Evolutionary conservation across 2,797 vertebrate species (phyloP).

Genomic region (Artibeus lituratus): DNA sequence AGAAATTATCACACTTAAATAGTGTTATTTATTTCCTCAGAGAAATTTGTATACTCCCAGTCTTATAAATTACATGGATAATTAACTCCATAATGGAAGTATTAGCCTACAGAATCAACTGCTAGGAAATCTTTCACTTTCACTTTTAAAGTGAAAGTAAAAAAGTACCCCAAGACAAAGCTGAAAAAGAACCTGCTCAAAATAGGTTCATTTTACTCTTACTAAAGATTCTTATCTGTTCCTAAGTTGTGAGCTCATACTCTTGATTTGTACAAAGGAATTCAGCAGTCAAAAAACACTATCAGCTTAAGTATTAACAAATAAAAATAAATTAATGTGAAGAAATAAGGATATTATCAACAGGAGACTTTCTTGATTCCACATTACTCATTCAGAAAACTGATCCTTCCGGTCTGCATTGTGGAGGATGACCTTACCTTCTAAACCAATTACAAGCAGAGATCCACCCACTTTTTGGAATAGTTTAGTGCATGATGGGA

Average conservation of each 20-base stretch:
- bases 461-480: conserved; percentile 6
- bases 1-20: conserved; percentile 24
- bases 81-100: conserved; percentile 11
- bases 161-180: neutral
- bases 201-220: conserved; percentile 15
- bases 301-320: conserved; percentile 15
- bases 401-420: neutral
- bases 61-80: neutral
- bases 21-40: neutral
- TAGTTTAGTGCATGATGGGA: conserved; percentile 37
- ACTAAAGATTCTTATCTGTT: neutral
- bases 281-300: neutral
- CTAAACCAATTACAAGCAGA: conserved; percentile 64
- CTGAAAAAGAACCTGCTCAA: neutral
- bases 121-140: conserved; percentile 54
- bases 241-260: neutral
- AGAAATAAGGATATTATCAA: conserved; percentile 15
- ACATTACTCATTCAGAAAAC: conserved; percentile 25
- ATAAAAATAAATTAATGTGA: neutral
- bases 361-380: neutral
- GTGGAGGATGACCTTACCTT: conserved; percentile 31
- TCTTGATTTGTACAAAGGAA: neutral
- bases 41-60: conserved; percentile 17
- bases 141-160: conserved; percentile 39
- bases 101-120: neutral